phyloP scores from a whole-genome alignment of 1,140 invertebrate species.

The Drosophila erecta region DNA sequence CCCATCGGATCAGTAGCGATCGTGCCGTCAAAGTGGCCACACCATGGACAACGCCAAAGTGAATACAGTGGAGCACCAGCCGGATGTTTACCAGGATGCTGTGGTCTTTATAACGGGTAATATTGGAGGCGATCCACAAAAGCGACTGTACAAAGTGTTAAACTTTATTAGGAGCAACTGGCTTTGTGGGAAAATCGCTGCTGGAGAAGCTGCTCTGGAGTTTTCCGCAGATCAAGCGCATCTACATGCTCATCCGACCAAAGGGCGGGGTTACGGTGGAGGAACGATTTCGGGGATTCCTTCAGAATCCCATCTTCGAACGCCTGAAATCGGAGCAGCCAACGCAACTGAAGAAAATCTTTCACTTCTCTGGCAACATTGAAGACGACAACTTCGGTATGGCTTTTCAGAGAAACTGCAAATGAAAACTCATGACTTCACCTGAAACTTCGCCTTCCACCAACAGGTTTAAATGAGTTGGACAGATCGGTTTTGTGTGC shows the following conservation, averaged over 20 bases:
- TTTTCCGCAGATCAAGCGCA: conserved; percentile 87
- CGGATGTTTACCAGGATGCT: conserved; percentile 68
- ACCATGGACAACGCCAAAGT: conserved; percentile 31
- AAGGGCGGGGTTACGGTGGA: conserved; percentile 84
- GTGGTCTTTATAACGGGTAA: conserved; percentile 82
- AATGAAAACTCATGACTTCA: conserved; percentile 12
- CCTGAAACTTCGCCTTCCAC: conserved; percentile 15
- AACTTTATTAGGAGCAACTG: conserved; percentile 63
- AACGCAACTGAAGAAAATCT: conserved; percentile 81
- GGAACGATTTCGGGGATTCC: conserved; percentile 68
- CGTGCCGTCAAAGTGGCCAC: conserved; percentile 45
- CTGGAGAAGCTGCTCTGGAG: conserved; percentile 90
- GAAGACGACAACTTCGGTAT: conserved; percentile 77
- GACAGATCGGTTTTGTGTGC: conserved; percentile 87
- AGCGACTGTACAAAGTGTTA: not conserved
- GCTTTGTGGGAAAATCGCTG: conserved; percentile 88
- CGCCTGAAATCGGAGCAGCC: conserved; percentile 64
- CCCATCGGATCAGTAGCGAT: conserved; percentile 52
- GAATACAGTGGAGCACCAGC: conserved; percentile 14
- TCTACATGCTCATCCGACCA: conserved; percentile 89
- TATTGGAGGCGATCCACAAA: not conserved
- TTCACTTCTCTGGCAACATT: conserved; percentile 84
- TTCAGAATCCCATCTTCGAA: conserved; percentile 77
- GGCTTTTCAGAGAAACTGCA: conserved; percentile 9
- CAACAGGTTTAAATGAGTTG: conserved; percentile 87